phyloP scores from a whole-genome alignment of 2,888 invertebrate genomes.

The Cheilosia grossa region DNA sequence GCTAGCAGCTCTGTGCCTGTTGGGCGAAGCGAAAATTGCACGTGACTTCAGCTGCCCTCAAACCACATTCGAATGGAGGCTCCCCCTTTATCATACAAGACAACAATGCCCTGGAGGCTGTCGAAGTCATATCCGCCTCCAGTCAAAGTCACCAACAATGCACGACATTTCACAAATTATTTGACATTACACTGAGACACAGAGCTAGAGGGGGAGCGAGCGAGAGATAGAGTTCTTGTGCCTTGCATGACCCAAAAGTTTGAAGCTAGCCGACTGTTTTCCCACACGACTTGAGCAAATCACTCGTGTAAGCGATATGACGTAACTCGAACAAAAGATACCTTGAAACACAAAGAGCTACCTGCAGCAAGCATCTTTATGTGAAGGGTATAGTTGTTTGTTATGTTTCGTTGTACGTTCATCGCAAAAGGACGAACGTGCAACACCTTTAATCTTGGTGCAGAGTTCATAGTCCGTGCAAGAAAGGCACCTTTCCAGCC shows the following conservation, averaged over 20 bases:
- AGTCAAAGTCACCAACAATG: constrained; percentile 59
- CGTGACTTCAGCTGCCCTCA: constrained; percentile 15
- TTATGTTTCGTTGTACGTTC: neutral
- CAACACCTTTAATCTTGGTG: constrained; percentile 29
- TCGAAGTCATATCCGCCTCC: constrained; percentile 68
- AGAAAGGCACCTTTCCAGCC: constrained; percentile 2
- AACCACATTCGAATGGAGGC: constrained; percentile 32
- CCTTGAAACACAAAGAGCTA: neutral
- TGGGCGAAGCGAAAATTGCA: constrained; percentile 6
- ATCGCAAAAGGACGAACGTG: neutral
- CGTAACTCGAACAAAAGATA: constrained; percentile 46
- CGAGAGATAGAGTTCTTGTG: neutral
- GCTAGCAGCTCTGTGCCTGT: neutral
- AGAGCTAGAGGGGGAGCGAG: constrained; percentile 6
- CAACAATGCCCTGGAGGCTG: constrained; percentile 56
- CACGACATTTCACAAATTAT: constrained; percentile 68
- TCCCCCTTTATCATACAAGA: constrained; percentile 17
- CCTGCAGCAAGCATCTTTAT: neutral
- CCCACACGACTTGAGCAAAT: constrained; percentile 23
- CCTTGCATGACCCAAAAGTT: constrained; percentile 39
- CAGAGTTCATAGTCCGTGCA: constrained; percentile 26
- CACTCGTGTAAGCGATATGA: constrained; percentile 39
- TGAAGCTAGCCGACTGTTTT: neutral
- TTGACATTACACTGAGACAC: constrained; percentile 59
- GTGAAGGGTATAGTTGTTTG: neutral